Base-by-base conservation (phyloP, 2,888 invertebrate species). In the Drosophila rellima region DNA sequence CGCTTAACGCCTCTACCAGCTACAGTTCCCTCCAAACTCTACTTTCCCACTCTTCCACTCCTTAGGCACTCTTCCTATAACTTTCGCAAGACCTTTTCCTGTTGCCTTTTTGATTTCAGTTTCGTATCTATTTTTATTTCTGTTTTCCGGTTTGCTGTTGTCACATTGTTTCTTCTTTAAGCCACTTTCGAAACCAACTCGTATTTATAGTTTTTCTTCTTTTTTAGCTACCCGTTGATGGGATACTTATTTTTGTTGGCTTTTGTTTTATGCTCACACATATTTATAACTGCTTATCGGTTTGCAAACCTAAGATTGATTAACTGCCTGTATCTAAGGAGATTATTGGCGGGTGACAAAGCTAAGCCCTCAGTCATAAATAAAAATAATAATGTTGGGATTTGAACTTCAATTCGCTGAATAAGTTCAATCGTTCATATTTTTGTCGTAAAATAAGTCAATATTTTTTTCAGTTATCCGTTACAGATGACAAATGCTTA, bases 271-370 rank as follows among this genome's bases (percentile, higher is more conserved):
- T 55, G 51, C 50, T 61, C 71, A 17, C 63, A 63, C 68, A 69
- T 65, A 72, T 69, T 73, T 69, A 66, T 60, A 73, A 57, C 59
- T 76, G 50, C 68, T 65, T 69, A 74, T 73, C 72, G 60, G 57
- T 70, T 45, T 42, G 42, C 51, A 56, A 60, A 23, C 54, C 33
- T 35, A 52, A 71, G 59, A 63, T 74, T 74, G 74, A 74, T 74
- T 67, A 67, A 60, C 56, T 67, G 54, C 37, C 37, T 23, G 42
- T 52, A 45, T 55, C 13, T 33, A 3, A 13, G 33, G 7, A 33
- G 29, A 33, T 5, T 45, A 33, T 31, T 67, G 37, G 35, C 35
- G 33, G 17, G 40, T 10, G 17, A 39, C 57, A 63, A 61, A 47
- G 51, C 54, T 42, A 10, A 26, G 45, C 11, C 35, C 35, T 26